Base-by-base conservation (phyloP, 2,113 vertebrate genomes). In the Eulemur rufifrons region DNA sequence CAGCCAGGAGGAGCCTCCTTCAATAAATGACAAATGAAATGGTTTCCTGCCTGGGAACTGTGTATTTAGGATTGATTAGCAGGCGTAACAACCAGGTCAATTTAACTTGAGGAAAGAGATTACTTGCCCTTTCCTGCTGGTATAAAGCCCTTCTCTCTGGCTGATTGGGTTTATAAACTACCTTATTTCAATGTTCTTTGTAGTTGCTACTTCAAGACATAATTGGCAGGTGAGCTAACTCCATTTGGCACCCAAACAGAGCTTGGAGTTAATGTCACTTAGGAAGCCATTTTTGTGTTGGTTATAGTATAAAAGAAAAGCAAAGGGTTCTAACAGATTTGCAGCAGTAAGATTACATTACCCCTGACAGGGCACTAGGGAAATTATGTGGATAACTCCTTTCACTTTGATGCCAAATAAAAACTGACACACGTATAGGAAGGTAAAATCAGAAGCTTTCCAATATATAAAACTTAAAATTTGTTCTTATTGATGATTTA, bases 1-100 rank as follows among this genome's bases (percentile, higher is more conserved):
- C 23, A 97, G 98, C 97, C 98, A 98, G 20, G 9, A 69, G 91
- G 97, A 98, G 32, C 95, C 97, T 98, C 98, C 98, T 97, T 98
- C 2, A 86, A 63, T 97, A 98, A 98, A 98, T 81, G 82, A 96
- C 91, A 88, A 64, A 68, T 7, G 86, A 90, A 95, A 45, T 88
- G 74, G 83, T 85, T 94, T 96, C 96, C 94, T 97, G 39, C 78
- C 78, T 39, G 39, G 86, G 54, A 61, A 88, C 95, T 96, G 20
- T 97, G 63, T 91, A 68, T 66, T 86, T 54, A 78, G 71, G 42
- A 69, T 69, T 94, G 96, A 92, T 95, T 77, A 93, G 88, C 42
- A 86, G 76, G n/a, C 4, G 0, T 89, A 82, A 89, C 92, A 94
- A 59, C 74, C 32, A 25, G 76, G 74, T 92, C 96, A 80, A 0